Conservation (phyloP, 1,140 invertebrate genomes). For the Linepithema humile region DNA sequence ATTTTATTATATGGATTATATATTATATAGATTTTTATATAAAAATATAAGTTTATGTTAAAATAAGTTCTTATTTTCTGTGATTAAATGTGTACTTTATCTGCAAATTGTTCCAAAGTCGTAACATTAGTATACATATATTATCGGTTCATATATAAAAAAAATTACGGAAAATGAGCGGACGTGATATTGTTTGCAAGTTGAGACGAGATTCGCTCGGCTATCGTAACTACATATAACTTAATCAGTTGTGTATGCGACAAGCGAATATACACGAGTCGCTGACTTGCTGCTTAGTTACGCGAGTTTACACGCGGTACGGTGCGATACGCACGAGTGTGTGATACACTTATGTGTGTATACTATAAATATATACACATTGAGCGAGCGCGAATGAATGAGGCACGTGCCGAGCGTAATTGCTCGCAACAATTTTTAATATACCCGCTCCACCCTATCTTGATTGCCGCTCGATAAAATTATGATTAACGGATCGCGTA, state of each 20-base stretch:
- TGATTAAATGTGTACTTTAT: no score
- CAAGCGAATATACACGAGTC: neutral
- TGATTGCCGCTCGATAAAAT: neutral
- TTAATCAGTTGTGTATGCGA: constrained; percentile 34
- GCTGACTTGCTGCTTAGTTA: neutral
- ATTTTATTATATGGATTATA: no score
- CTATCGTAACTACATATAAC: neutral
- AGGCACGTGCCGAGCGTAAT: constrained; percentile 40
- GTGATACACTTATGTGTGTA: no score
- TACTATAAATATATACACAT: no score
- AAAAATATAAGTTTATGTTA: no score
- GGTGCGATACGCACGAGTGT: neutral
- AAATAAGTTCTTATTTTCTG: no score
- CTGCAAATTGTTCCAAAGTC: neutral
- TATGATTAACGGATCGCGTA: neutral
- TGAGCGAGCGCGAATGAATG: neutral
- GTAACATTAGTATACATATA: constrained; percentile 9
- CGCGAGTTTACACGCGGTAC: constrained; percentile 41
- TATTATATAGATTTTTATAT: neutral
- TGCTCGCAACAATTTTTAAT: constrained; percentile 46
- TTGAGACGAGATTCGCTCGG: neutral
- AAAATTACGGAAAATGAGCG: neutral
- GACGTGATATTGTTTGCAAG: constrained; percentile 20
- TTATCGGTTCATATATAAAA: neutral
- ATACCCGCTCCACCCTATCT: neutral